Conservation (phyloP, 2,888 invertebrate genomes). For the Eumacrocentrus americanus region DNA sequence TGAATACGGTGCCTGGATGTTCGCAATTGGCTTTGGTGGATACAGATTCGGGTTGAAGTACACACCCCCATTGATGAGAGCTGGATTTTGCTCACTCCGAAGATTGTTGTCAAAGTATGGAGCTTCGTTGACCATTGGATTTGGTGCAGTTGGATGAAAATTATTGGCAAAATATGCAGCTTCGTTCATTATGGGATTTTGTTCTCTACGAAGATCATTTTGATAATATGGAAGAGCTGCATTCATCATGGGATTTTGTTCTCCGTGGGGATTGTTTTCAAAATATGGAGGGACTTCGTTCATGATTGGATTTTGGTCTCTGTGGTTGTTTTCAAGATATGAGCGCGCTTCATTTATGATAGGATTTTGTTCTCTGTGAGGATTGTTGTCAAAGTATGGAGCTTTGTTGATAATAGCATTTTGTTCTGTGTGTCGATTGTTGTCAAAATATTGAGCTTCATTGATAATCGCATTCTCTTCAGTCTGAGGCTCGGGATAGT, state of each 20-base stretch:
- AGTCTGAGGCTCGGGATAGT: neutral
- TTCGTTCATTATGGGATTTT: conserved; percentile 16
- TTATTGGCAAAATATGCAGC: conserved; percentile 3
- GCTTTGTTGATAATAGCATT: neutral
- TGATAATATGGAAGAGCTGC: conserved; percentile 4
- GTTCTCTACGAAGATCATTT: neutral
- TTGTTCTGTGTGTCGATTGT: neutral
- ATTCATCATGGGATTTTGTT: conserved; percentile 18
- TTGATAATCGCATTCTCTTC: conserved; percentile 15
- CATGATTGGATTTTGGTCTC: neutral
- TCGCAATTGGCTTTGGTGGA: no score
- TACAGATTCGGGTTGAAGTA: no score
- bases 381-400: neutral
- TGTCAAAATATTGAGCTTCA: neutral
- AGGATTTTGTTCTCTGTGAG: neutral
- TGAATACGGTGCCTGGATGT: conserved; percentile 40
- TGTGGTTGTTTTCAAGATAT: neutral
- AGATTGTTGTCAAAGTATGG: neutral
- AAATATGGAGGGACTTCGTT: neutral
- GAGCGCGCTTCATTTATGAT: conserved; percentile 24
- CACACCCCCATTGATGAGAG: no score
- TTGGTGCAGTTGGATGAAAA: neutral
- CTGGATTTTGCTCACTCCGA: neutral
- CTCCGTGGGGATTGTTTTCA: neutral
- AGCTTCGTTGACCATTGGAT: neutral